Evolutionary conservation across 2,113 vertebrate genomes (phyloP).

Genomic region (Tychaedon coryphoeus): DNA sequence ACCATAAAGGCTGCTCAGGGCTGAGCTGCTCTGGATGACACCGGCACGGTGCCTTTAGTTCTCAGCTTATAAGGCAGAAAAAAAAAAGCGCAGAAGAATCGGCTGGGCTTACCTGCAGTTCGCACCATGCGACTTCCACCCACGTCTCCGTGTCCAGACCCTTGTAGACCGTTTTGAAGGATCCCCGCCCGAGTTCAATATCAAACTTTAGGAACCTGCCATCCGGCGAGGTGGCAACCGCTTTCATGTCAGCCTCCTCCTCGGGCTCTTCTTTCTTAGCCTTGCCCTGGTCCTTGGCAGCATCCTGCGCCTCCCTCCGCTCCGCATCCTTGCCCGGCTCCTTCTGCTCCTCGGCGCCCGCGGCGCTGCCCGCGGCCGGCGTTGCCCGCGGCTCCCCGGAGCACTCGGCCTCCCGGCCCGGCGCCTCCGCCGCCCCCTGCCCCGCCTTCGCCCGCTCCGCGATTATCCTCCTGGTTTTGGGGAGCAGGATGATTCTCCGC

Average conservation of each 20-base stretch:
- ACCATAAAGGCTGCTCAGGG: slow-evolving; percentile 38
- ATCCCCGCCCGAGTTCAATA: slow-evolving; percentile 95
- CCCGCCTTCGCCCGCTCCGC: slow-evolving; percentile 69
- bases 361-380: not conserved
- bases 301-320: slow-evolving; percentile 58
- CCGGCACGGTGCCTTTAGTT: not conserved
- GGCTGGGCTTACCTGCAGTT: slow-evolving; percentile 88
- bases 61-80: not conserved
- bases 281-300: slow-evolving; percentile 64
- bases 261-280: slow-evolving; percentile 88
- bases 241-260: slow-evolving; percentile 90
- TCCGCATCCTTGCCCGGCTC: slow-evolving; percentile 48
- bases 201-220: slow-evolving; percentile 99
- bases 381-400: not conserved
- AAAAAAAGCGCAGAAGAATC: not conserved
- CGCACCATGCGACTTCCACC: slow-evolving; percentile 98
- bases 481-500: slow-evolving; percentile 71
- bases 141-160: slow-evolving; percentile 97
- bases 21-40: slow-evolving; percentile 6
- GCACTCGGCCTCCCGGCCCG: not conserved
- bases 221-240: slow-evolving; percentile 91
- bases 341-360: not conserved
- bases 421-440: slow-evolving; percentile 54
- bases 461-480: slow-evolving; percentile 73
- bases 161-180: slow-evolving; percentile 98